Conservation (phyloP, 2,113 vertebrate species). For the Tychaedon coryphoeus region DNA sequence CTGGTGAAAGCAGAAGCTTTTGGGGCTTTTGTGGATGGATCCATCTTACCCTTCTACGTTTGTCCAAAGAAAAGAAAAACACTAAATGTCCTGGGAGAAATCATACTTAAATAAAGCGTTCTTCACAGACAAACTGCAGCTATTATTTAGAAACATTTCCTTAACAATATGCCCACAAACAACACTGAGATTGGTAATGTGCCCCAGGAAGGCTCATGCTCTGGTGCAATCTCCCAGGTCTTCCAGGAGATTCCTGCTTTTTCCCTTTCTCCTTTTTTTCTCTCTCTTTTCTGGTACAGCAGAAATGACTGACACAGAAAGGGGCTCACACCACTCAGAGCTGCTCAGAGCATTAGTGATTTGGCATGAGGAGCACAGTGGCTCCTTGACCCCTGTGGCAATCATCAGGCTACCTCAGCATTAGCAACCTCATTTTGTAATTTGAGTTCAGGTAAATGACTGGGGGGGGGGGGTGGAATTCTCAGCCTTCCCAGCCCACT, state of each 20-base stretch:
- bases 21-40: conserved; percentile 23
- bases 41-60: conserved; percentile 12
- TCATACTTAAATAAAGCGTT: neutral
- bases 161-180: neutral
- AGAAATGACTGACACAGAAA: neutral
- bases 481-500: neutral
- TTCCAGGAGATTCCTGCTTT: neutral
- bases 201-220: neutral
- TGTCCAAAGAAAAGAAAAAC: neutral
- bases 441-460: neutral
- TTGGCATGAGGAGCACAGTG: neutral
- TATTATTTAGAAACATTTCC: neutral
- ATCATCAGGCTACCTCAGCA: neutral
- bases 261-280: neutral
- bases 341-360: neutral
- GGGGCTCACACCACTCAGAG: neutral
- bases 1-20: conserved; percentile 39
- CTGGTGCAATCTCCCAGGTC: neutral
- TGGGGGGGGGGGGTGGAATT: accelerated
- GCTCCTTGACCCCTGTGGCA: neutral
- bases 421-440: neutral
- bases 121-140: neutral
- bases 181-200: neutral
- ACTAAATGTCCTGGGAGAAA: neutral
- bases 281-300: neutral